These are phyloP conservation scores for Melitaea athalia DNA, from an alignment of 2,888 invertebrate genomes.

Conservation along the genomic window DNA sequence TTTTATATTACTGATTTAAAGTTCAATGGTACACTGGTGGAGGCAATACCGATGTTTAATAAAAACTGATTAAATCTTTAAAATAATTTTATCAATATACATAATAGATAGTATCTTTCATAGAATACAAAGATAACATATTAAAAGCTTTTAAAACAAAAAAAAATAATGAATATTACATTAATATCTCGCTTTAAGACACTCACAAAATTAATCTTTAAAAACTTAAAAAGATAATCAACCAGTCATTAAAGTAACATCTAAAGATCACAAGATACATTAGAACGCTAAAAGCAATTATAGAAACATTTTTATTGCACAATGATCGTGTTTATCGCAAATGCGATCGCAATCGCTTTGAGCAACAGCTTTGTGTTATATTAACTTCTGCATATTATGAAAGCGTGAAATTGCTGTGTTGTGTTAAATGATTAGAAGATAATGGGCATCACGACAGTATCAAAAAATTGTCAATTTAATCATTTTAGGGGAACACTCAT, in stretches of 20 bases:
- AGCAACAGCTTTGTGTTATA: slow-evolving; percentile 12
- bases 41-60: too few relatives aligned
- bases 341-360: slow-evolving; percentile 21
- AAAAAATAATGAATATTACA: not conserved
- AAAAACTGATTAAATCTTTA: too few relatives aligned
- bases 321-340: slow-evolving; percentile 26
- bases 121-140: too few relatives aligned
- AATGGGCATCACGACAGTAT: too few relatives aligned
- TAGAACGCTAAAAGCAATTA: slow-evolving; percentile 33
- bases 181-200: not conserved
- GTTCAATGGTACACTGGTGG: too few relatives aligned
- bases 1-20: too few relatives aligned
- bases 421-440: not conserved
- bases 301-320: slow-evolving; percentile 32
- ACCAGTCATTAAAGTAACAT: slow-evolving; percentile 24
- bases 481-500: too few relatives aligned
- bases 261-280: slow-evolving; percentile 29
- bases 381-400: not conserved
- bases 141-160: not conserved
- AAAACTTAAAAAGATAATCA: slow-evolving; percentile 19
- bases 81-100: too few relatives aligned
- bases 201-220: slow-evolving; percentile 7
- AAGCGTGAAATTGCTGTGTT: not conserved
- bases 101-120: too few relatives aligned
- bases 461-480: too few relatives aligned